Base-by-base conservation (phyloP, 2,113 vertebrate species). In the Pachycephala philippinensis region DNA sequence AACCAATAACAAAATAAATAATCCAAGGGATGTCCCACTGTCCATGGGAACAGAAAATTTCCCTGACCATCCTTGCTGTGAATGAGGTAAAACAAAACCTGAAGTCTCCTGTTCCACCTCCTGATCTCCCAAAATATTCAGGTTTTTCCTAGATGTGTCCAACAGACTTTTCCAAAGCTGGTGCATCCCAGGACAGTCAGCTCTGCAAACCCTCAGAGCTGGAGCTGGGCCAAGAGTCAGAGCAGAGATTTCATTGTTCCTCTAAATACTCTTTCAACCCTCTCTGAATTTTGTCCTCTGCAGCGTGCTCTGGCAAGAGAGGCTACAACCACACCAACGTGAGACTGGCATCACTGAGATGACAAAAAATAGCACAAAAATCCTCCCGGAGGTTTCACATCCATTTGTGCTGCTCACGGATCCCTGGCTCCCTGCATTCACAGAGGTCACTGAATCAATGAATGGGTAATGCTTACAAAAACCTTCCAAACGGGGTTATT, bases 241-340 rank as follows among this genome's bases (percentile, higher is more conserved):
- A 75, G 90, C 78, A 82, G 56, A 45, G 54, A 22, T 12, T 3
- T 52, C 6, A 59, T 2, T 60, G 31, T 7, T 82, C 37, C 81
- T 50, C 26, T 11, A 4, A 9, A 10, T 2, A 7, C 14, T 21
- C 50, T 5, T 40, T 7, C 63, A 71, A 4, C 26, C 28, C 63
- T 39, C 24, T 5, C 39, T 84, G 53, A 40, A 19, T 50, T 76
- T 6, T 47, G 10, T 27, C 44, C 52, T 75, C 50, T 56, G n/a
- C 81, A 45, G 39, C 4, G 33, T 21, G 40, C 74, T 44, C 57
- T 50, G 56, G n/a, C 71, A 42, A 15, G 24, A 45, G 42, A 3
- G 54, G 66, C 61, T 22, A 44, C 63, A 13, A 3, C 7, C 70
- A 24, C 4, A 70, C 9, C 35, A 13, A 2, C 0, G 0, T 24